phyloP scores from a whole-genome alignment of 2,797 vertebrate genomes.

The Cuniculus paca region DNA sequence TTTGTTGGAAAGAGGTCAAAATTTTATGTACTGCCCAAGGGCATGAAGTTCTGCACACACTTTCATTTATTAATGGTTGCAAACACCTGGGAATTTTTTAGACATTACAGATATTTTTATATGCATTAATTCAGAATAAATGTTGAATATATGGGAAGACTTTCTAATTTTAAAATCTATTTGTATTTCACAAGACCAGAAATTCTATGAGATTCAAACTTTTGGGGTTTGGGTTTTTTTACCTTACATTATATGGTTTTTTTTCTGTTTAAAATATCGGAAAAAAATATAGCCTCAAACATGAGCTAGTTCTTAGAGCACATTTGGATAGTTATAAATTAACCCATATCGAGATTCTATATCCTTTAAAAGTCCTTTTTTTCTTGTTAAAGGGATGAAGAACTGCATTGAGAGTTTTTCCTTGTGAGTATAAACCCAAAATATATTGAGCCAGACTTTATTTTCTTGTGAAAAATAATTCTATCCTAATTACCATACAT shows the following conservation, averaged over 20 bases:
- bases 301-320: conserved; percentile 64
- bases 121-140: conserved; percentile 53
- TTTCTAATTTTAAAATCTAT: conserved; percentile 69
- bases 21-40: conserved; percentile 72
- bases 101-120: conserved; percentile 72
- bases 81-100: conserved; percentile 78
- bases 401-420: conserved; percentile 31
- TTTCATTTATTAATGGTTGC: conserved; percentile 75
- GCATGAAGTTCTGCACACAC: conserved; percentile 71
- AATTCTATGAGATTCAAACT: conserved; percentile 10
- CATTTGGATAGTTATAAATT: conserved; percentile 51
- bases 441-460: conserved; percentile 46
- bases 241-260: conserved; percentile 35
- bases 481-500: conserved; percentile 24
- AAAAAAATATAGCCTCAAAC: conserved; percentile 40
- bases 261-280: conserved; percentile 63
- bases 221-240: conserved; percentile 60
- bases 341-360: conserved; percentile 38
- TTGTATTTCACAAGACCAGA: conserved; percentile 47
- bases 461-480: conserved; percentile 65
- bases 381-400: conserved; percentile 28
- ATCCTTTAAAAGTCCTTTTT: conserved; percentile 45
- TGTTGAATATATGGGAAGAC: conserved; percentile 56
- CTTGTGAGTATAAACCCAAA: conserved; percentile 33
- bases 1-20: conserved; percentile 63